phyloP scores from a whole-genome alignment of 2,797 vertebrate species.

The Phalanger gymnotis region DNA sequence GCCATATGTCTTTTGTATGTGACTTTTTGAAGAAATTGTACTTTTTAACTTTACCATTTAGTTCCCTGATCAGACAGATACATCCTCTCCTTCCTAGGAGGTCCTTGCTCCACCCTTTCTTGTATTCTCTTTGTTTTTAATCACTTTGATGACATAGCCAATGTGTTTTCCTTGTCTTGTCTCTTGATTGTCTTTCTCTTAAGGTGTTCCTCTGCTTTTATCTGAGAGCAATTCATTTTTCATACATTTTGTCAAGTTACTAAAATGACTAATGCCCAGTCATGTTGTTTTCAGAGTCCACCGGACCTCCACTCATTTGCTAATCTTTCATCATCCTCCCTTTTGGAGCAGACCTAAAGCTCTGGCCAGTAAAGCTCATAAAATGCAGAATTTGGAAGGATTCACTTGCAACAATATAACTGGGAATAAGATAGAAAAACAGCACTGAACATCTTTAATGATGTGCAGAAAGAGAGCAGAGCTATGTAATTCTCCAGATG shows the following conservation, averaged over 20 bases:
- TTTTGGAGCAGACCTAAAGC: conserved; percentile 32
- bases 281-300: conserved; percentile 61
- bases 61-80: background rate
- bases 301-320: background rate
- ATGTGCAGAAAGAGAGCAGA: conserved; percentile 86
- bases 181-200: conserved; percentile 40
- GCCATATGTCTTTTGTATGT: background rate
- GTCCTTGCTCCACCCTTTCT: conserved; percentile 20
- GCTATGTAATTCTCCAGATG: conserved; percentile 88
- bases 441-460: conserved; percentile 78
- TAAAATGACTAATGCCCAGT: conserved; percentile 84
- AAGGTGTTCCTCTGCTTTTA: conserved; percentile 59
- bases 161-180: conserved; percentile 57
- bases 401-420: conserved; percentile 63
- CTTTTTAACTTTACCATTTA: background rate
- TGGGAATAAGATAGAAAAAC: conserved; percentile 62
- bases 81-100: conserved; percentile 25
- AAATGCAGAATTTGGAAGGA: conserved; percentile 67
- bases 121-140: conserved; percentile 59
- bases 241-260: conserved; percentile 61
- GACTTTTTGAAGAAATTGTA: background rate
- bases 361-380: conserved; percentile 54
- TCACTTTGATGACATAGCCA: conserved; percentile 69
- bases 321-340: conserved; percentile 54
- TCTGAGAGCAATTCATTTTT: conserved; percentile 68